These are phyloP conservation scores for Saccopteryx bilineata DNA, from an alignment of 2,113 vertebrate species.

Conservation along the genomic window DNA sequence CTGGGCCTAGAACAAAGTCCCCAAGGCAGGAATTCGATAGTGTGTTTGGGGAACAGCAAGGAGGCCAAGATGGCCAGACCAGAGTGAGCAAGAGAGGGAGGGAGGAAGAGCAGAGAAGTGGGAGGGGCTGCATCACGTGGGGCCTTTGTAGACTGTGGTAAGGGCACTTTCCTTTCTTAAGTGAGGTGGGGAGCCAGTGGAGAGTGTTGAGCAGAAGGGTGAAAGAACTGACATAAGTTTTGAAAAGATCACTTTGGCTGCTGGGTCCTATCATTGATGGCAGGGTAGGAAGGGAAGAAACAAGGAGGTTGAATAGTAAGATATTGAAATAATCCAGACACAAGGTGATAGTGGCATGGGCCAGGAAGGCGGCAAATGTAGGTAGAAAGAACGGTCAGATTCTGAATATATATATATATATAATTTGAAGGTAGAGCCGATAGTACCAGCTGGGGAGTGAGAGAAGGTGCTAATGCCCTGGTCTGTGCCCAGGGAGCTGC, in stretches of 20 bases:
- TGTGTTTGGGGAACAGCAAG: not conserved
- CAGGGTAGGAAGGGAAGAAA: not conserved
- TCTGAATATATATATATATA: not conserved
- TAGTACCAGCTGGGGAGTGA: not conserved
- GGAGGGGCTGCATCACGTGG: too few relatives aligned
- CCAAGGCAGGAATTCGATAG: not conserved
- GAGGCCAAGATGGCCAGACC: not conserved
- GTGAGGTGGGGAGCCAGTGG: not conserved
- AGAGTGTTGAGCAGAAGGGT: not conserved
- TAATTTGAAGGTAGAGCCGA: not conserved
- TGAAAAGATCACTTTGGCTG: not conserved
- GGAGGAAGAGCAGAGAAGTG: not conserved
- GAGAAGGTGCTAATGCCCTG: not conserved
- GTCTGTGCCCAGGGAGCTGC: not conserved
- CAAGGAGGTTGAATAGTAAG: not conserved
- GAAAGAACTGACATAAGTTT: not conserved
- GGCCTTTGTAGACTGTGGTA: not conserved
- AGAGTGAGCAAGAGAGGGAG: not conserved
- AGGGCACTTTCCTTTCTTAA: not conserved
- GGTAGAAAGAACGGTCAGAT: not conserved
- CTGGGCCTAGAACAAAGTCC: not conserved
- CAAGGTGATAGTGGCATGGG: not conserved
- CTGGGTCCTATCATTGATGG: not conserved
- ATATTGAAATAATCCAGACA: not conserved
- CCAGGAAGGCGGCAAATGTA: not conserved